These are phyloP conservation scores for Corapipo altera DNA, from an alignment of 2,113 vertebrate genomes.

Conservation along the genomic window DNA sequence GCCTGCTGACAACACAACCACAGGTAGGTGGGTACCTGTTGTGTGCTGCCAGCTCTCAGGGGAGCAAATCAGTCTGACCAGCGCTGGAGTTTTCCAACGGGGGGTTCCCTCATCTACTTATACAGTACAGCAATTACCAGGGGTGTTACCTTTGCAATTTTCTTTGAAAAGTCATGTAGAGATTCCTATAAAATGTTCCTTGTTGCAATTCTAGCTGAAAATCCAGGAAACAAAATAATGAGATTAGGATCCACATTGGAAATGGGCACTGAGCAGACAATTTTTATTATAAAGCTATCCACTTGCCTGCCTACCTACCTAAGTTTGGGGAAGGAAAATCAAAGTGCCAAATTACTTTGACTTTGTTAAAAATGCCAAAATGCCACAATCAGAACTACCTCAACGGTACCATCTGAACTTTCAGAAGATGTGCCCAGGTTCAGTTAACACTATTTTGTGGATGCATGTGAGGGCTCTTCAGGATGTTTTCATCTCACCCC, in stretches of 20 bases:
- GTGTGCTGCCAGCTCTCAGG: not conserved
- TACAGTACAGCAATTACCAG: not conserved
- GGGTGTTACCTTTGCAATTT: not conserved
- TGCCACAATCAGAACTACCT: not conserved
- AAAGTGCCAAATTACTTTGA: not conserved
- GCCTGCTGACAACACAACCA: not conserved
- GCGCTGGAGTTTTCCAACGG: not conserved
- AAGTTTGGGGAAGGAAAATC: not conserved
- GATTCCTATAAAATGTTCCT: not conserved
- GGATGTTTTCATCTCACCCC: not conserved
- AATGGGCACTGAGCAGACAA: not conserved
- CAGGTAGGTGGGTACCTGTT: not conserved
- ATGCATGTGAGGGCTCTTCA: not conserved
- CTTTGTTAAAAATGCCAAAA: not conserved
- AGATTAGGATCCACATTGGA: not conserved
- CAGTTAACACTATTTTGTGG: not conserved
- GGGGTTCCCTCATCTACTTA: not conserved
- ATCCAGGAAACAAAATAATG: not conserved
- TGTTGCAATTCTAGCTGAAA: not conserved
- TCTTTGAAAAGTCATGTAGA: not conserved
- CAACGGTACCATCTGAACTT: not conserved
- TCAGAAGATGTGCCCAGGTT: not conserved
- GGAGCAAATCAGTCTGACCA: not conserved
- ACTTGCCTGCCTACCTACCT: too few relatives aligned
- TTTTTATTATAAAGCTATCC: not conserved